Evolutionary conservation across 2,888 invertebrate species (phyloP).

Genomic region (Meandrusa payeni): DNA sequence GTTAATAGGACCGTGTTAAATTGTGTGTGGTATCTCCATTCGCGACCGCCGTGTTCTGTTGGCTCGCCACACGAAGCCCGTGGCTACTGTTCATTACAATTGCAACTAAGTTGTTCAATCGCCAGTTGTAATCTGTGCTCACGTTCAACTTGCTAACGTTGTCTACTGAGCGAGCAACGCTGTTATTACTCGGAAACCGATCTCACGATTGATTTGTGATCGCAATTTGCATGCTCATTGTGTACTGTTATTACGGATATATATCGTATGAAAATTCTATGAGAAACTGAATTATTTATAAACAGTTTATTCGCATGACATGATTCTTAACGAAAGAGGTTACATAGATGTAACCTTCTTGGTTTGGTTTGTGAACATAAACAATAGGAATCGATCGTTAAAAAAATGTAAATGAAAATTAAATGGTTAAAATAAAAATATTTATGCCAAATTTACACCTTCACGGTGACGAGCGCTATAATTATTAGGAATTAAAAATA

Average conservation of each 20-base stretch:
- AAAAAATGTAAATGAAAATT: no score
- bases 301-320: no score
- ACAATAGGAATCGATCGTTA: no score
- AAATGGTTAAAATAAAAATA: no score
- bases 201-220: conserved; percentile 26
- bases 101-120: conserved; percentile 28
- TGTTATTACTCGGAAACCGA: conserved; percentile 23
- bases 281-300: no score
- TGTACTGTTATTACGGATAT: conserved; percentile 4
- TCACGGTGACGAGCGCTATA: no score
- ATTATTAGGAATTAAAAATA: no score
- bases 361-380: no score
- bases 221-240: conserved; percentile 21
- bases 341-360: no score
- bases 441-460: no score
- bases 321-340: no score
- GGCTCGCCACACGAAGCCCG: conserved; percentile 37
- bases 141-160: conserved; percentile 11
- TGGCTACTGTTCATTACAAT: conserved; percentile 27
- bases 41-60: conserved; percentile 39
- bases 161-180: conserved; percentile 17
- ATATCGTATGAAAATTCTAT: no score
- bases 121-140: conserved; percentile 19
- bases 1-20: conserved; percentile 56
- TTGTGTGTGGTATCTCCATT: conserved; percentile 68